Base-by-base conservation (phyloP, 2,113 vertebrate genomes). In the Rhinolophus sinicus region DNA sequence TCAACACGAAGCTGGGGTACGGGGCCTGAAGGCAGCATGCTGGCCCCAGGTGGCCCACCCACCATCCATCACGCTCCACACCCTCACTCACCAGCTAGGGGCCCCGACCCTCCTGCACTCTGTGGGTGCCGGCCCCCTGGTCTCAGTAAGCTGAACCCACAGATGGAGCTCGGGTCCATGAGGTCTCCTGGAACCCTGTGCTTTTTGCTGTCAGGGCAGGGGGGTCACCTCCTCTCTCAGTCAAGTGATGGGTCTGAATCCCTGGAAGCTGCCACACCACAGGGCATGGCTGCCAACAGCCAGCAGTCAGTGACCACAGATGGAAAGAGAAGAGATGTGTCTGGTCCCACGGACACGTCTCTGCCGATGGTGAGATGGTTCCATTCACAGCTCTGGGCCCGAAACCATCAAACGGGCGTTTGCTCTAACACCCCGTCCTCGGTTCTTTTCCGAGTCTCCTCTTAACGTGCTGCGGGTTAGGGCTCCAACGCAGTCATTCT, bases 1-100 rank as follows among this genome's bases (percentile, higher is more conserved):
- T 64, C 6, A 8, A 3, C 33, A 22, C 4, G 13, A 35, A n/a
- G 35, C 28, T 7, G 50, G 9, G 19, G 19, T 1, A 1, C 2
- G 3, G 22, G n/a, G 19, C 10, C 0, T 0, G 1, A 35, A 26
- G 0, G 16, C 11, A 8, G 2, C 1, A 26, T 2, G 30, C 5
- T 28, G 65, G 52, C 2, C 10, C 21, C 6, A 0, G 5, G 9
- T 19, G 19, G 5, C 82, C 64, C 28, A 2, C 13, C 30, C 30
- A 3, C 9, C 72, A 11, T 16, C 58, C 28, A 5, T 7, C 56
- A 19, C 4, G n/a, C 28, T 11, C 12, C 44, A 5, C 16, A 28
- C 7, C 24, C 35, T 3, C 0, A 3, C 47, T 56, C 58, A 2
- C 1, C 1, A 28, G 13, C 85, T 8, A 3, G 44, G 5, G 52